Base-by-base conservation (phyloP, 2,113 vertebrate genomes). In the Arvicanthis niloticus region DNA sequence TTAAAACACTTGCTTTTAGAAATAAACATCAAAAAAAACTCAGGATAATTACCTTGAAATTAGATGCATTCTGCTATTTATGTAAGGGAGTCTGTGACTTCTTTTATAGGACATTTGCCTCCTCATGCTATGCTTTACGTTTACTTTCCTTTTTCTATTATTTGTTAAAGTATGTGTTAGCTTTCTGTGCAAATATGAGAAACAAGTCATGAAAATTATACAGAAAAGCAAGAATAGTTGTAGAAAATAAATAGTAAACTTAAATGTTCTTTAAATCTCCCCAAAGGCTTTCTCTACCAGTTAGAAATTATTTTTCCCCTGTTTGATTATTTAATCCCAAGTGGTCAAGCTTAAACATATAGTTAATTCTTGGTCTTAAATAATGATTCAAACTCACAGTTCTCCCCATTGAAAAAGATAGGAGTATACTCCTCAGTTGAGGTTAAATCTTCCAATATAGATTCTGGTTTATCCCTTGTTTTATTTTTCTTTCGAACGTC, bases 231-330 rank as follows among this genome's bases (percentile, higher is more conserved):
- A 82, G 40, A 91, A 91, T 82, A 91, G 91, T n/a, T 60, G 5
- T 58, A 34, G 73, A 94, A 81, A 94, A 58, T 58, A 40, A 40
- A n/a, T 76, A 80, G 4, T 88, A 62, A 94, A 91, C 34, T 29
- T 75, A 5, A 22, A 67, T 76, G 12, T n/a, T 6, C 9, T 24
- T 21, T 56, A 86, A 37, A 22, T 0, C 7, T 67, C 56, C 11
- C 65, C 16, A 81, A 70, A 73, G 65, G 0, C 11, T 89, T 80
- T 45, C 5, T 29, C 17, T 8, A 56, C 45, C 3, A 80, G 37
- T 45, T 60, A 78, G 21, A 91, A 62, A 91, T 58, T 45, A 45
- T 80, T 65, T 87, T 62, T 94, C 11, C n/a, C n/a, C 11, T 62
- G 37, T 40, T 26, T 40, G 37, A 21, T 84, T 62, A 84, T 60